A percentile compares a stretch with the other conserved stretches of the same genome.
phyloP scores from a whole-genome alignment of 1,140 invertebrate genomes.

The Microplitis mediator region DNA sequence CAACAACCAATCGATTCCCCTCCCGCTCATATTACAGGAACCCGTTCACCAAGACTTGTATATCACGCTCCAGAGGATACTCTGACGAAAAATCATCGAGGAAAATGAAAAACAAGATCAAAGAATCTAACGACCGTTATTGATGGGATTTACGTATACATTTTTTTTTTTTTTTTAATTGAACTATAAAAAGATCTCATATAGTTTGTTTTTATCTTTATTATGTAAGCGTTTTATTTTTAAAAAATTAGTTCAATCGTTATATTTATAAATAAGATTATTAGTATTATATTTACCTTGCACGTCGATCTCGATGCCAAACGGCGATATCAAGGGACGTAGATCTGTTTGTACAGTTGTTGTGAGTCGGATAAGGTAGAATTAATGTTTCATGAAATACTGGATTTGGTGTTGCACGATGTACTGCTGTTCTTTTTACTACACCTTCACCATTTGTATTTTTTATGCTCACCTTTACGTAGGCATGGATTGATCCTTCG shows the following conservation, averaged over 20 bases:
- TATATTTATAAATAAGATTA: neutral
- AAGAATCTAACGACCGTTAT: neutral
- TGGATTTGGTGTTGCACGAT: constrained; percentile 59
- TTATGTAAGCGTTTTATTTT: no score
- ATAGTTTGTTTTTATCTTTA: no score
- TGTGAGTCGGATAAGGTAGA: constrained; percentile 51
- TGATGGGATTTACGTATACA: neutral
- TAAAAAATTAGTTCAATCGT: no score
- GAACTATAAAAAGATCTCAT: neutral
- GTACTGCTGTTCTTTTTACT: constrained; percentile 58
- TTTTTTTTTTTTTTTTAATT: neutral
- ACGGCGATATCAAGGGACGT: constrained; percentile 60
- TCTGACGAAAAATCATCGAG: constrained; percentile 36
- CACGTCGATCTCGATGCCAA: constrained; percentile 61
- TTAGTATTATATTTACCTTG: constrained; percentile 48
- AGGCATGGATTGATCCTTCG: constrained; percentile 58
- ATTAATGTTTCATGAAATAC: constrained; percentile 58
- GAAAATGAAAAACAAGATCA: neutral
- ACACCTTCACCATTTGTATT: constrained; percentile 53
- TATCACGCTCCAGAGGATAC: constrained; percentile 20
- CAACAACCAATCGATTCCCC: constrained; percentile 55
- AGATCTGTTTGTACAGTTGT: constrained; percentile 48
- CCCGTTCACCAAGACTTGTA: neutral
- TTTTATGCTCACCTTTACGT: constrained; percentile 58
- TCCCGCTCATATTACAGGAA: constrained; percentile 28